Base-by-base conservation (phyloP, 2,113 vertebrate species). In the Acanthochromis polyacanthus region DNA sequence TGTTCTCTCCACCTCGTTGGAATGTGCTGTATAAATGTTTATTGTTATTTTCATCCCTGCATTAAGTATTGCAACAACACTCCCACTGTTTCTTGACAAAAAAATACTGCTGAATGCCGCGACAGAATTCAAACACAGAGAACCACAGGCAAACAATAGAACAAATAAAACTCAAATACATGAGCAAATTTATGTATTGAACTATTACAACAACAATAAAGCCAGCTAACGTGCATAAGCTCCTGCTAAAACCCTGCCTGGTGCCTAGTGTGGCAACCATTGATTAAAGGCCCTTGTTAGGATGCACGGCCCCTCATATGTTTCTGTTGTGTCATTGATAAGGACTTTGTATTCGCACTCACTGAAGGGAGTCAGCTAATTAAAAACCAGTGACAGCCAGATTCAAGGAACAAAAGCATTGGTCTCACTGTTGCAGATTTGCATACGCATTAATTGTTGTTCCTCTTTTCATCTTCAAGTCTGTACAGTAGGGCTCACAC, bases 201-300 rank as follows among this genome's bases (percentile, higher is more conserved):
- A 78, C 10, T 53, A 78, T 61, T 74, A 63, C 40, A 66, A 62
- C 66, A 79, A 85, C 63, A 84, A 75, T 43, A 57, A 43, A 71
- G 50, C 36, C 3, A 4, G n/a, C 60, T 70, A 83, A 77, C 36
- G 32, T 58, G 76, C 89, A 80, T 67, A 64, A 55, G 63, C 79
- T 61, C 55, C 32, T 60, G 66, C 81, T 80, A 74, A 85, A 85
- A 86, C 30, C 74, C 71, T 52, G 75, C 66, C 56, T 52, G 50
- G 78, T 78, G 77, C 75, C 82, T 66, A 3, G 85, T 82, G 82
- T 88, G 90, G 87, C 89, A 84, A 80, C 63, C 77, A 87, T 84
- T 91, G 89, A 93, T 93, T 91, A 91, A 89, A 89, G 76, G 73
- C 75, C 74, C 89, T 92, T 84, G 80, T 93, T 92, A 90, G 67